A percentile compares a stretch with the other conserved stretches of the same genome.
Evolutionary conservation across 1,140 invertebrate genomes (phyloP).

Genomic region (Drosophila quadrilineata): DNA sequence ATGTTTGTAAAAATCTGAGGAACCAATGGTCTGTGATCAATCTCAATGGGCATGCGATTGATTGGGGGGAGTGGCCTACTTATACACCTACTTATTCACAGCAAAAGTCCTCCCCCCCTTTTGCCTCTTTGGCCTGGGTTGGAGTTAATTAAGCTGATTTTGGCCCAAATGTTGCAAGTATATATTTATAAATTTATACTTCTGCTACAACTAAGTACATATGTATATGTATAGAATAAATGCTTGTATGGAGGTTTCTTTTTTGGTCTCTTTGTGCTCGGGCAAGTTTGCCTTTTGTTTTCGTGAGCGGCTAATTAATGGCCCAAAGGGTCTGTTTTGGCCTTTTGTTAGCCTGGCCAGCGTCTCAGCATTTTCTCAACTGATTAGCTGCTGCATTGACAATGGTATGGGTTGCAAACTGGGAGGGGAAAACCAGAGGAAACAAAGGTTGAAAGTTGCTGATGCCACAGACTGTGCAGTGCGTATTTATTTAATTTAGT

Average conservation of each 20-base stretch:
- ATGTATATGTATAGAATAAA: neutral
- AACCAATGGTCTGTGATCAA: too few relatives aligned
- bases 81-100: too few relatives aligned
- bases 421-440: too few relatives aligned
- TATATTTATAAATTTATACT: slow-evolving; percentile 40
- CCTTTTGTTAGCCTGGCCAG: slow-evolving; percentile 55
- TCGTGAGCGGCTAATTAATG: slow-evolving; percentile 56
- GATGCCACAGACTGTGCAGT: slow-evolving; percentile 15
- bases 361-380: slow-evolving; percentile 62
- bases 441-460: slow-evolving; percentile 17
- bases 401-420: too few relatives aligned
- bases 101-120: too few relatives aligned
- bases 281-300: slow-evolving; percentile 55
- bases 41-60: slow-evolving; percentile 64
- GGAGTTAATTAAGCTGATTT: slow-evolving; percentile 50
- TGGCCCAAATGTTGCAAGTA: too few relatives aligned
- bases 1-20: neutral
- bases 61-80: slow-evolving; percentile 42
- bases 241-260: slow-evolving; percentile 57
- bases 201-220: too few relatives aligned
- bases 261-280: slow-evolving; percentile 26
- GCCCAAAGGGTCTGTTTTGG: slow-evolving; percentile 58
- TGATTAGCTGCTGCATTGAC: slow-evolving; percentile 72
- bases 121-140: too few relatives aligned
- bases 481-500: slow-evolving; percentile 55